Evolutionary conservation across 2,113 vertebrate species (phyloP), one percentile per base, ranked within the genome.

Genomic region (Caracal caracal): DNA sequence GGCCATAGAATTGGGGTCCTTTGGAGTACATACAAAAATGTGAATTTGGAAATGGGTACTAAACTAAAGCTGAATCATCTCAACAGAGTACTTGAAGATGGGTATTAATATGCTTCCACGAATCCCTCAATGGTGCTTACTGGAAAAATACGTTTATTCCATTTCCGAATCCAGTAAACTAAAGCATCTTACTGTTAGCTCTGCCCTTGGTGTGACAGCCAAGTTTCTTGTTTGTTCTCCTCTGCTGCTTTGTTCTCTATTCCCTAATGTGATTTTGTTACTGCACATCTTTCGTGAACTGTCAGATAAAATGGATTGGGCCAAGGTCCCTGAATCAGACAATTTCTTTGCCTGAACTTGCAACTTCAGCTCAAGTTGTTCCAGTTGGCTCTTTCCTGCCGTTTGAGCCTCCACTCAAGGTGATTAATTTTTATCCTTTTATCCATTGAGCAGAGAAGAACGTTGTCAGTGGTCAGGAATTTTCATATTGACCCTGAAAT

Each of bases 241-340:
- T 73, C 70, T 24, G 70, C 28, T 1, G 78, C 12, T 93, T 59
- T 15, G 24, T 88, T 96, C 97, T 97, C 80, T 51, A 82, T 96
- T 96, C 47, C 79, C 93, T 97, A 43, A 96, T 37, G 56, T 94
- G n/a, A 95, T 97, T 98, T 80, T 73, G 88, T 97, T 97, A 90
- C 90, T 96, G 94, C 81, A 86, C 49, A 92, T 96, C 94, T 96
- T 88, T 96, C 83, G 87, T 90, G 88, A 82, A 79, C 82, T 97
- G 84, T 88, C 90, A 93, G 75, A 88, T 65, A 83, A 70, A 90
- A 97, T 90, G 80, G 88, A 92, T 95, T 81, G 90, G 24, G 30
- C 75, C 84, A 81, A 97, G 61, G 93, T 94, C 53, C 56, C 20
- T 80, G 92, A 97, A 51, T 76, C 65, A 95, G 95, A 92, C 43